Evolutionary conservation across 2,797 vertebrate species (phyloP).

Genomic region (Crocidura indochinensis): DNA sequence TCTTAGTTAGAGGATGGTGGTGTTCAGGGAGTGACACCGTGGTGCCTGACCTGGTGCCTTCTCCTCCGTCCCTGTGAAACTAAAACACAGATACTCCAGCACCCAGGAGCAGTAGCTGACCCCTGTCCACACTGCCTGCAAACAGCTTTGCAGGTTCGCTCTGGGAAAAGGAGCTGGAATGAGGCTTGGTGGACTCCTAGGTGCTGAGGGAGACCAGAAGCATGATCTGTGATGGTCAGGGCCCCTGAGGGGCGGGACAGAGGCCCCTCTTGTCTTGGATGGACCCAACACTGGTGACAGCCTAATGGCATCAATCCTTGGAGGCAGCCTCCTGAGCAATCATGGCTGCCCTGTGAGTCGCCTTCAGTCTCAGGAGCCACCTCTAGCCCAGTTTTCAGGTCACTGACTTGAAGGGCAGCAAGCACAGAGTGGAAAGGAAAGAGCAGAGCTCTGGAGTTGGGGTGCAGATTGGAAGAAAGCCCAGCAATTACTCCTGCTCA

Average conservation of each 20-base stretch:
- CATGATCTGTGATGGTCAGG: not conserved
- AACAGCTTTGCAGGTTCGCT: not conserved
- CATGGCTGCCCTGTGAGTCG: not conserved
- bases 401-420: not conserved
- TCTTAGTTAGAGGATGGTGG: slow-evolving; percentile 11
- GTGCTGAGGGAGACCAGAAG: not conserved
- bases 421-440: not conserved
- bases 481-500: not conserved
- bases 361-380: not conserved
- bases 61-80: not conserved
- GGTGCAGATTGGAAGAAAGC: not conserved
- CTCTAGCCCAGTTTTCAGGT: not conserved
- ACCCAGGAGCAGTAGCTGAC: not conserved
- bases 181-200: not conserved
- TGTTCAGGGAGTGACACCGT: not conserved
- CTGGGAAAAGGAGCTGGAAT: slow-evolving; percentile 4
- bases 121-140: too few relatives aligned
- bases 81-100: not conserved
- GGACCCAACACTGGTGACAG: not conserved
- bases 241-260: not conserved
- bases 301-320: not conserved
- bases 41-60: not conserved
- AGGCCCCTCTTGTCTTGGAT: not conserved
- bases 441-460: not conserved
- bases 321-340: not conserved